phyloP scores from a whole-genome alignment of 2,797 vertebrate genomes.

The Gallinago nigripennis region DNA sequence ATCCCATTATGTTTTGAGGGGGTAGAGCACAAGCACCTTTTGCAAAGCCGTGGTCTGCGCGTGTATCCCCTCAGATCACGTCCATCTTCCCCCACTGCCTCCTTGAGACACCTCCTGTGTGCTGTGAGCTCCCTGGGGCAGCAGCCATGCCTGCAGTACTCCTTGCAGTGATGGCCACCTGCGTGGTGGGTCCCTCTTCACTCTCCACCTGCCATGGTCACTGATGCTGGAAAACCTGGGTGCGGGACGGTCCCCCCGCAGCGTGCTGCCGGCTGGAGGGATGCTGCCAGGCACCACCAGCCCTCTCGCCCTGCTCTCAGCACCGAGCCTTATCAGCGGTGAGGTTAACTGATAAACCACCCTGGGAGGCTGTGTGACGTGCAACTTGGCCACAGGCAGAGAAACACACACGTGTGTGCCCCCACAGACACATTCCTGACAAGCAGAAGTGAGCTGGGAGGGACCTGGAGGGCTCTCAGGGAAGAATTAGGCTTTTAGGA shows the following conservation, averaged over 20 bases:
- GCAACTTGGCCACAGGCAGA: neutral
- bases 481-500: neutral
- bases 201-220: neutral
- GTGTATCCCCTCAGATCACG: rapidly evolving
- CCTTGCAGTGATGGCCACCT: rapidly evolving
- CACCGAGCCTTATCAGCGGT: neutral
- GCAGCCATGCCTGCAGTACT: rapidly evolving
- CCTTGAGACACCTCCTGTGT: neutral
- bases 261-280: neutral
- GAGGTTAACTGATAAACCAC: neutral
- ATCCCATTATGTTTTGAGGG: neutral
- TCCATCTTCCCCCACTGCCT: neutral
- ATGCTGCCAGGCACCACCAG: neutral
- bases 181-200: neutral
- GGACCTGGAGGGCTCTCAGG: neutral
- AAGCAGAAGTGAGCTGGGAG: neutral
- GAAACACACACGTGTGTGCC: rapidly evolving
- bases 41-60: neutral
- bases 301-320: neutral
- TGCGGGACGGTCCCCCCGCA: neutral
- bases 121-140: neutral
- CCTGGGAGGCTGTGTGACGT: rapidly evolving
- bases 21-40: neutral
- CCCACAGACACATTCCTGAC: neutral
- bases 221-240: neutral